Base-by-base conservation (phyloP, 2,888 invertebrate species). In the Pediacus dermestoides region DNA sequence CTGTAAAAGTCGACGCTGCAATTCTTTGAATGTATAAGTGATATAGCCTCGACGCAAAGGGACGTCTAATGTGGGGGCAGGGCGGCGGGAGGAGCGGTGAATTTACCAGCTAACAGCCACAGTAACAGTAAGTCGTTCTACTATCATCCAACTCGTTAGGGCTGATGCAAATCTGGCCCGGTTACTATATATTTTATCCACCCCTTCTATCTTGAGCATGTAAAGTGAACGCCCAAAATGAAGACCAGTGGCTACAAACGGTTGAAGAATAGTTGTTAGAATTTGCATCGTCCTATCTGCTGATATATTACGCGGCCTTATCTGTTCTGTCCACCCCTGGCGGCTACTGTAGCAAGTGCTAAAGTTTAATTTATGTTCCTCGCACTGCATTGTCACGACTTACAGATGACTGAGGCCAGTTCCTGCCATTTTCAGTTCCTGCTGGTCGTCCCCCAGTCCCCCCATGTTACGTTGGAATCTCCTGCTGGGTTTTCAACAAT, bases 341-440 rank as follows among this genome's bases (percentile, higher is more conserved):
- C 64, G 66, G 65, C 63, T 61, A 63, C 59, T 63, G 63, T 64
- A 64, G 63, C 64, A 63, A 66, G 63, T 63, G 66, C 64, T 70
- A 68, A 68, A 70, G 68, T 68, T 70, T 68, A 70, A 70, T 70
- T 70, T 70, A 70, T 68, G 63, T 59, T 57, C 59, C 53, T 60
- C 57, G 60, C 64, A 57, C 61, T 62, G 66, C 68, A 68, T 68
- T 68, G 69, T 68, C 69, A 68, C 67, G 64, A 68, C 69, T 68
- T 69, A 67, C 66, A 64, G 69, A 67, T 67, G 66, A 66, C 66
- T 61, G 61, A 55, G 59, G 59, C 42, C 37, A 37, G 44, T 49
- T 40, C 31, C 31, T 25, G 23, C 25, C 25, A 22, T 25, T 31
- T 30, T 31, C 37, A 22, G 16, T 31, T 16, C 31, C 21, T 7